Conservation (phyloP, 2,888 invertebrate genomes). For the Ischnus inquisitorius region DNA sequence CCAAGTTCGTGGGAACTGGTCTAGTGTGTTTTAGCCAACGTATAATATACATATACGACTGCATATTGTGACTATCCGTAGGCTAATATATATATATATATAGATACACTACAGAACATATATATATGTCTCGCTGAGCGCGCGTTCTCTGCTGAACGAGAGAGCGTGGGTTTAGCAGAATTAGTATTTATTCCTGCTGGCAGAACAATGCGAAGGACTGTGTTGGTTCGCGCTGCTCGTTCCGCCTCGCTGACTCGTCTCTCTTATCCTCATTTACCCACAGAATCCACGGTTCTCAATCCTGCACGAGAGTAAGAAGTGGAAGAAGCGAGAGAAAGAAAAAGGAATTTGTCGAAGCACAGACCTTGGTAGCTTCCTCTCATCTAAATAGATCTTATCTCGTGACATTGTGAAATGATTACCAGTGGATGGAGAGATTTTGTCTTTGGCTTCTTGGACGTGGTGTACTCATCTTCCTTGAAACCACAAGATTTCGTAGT, state of each 20-base stretch:
- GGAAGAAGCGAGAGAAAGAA: slow-evolving; percentile 32
- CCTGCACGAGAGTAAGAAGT: slow-evolving; percentile 16
- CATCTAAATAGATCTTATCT: slow-evolving; percentile 63
- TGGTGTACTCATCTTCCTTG: not conserved
- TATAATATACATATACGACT: slow-evolving; percentile 24
- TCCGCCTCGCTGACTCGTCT: slow-evolving; percentile 80
- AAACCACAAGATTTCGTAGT: not conserved
- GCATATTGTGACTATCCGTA: slow-evolving; percentile 51
- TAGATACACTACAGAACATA: slow-evolving; percentile 38
- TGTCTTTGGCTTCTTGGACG: not conserved
- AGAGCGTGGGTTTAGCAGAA: slow-evolving; percentile 79
- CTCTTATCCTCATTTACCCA: slow-evolving; percentile 60
- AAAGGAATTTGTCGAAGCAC: slow-evolving; percentile 49
- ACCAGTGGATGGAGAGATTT: slow-evolving; percentile 31
- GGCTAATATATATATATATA: slow-evolving; percentile 13
- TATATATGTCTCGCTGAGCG: slow-evolving; percentile 43
- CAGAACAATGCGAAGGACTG: slow-evolving; percentile 83
- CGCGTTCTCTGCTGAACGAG: slow-evolving; percentile 41
- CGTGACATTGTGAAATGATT: slow-evolving; percentile 55
- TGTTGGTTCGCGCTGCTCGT: slow-evolving; percentile 77
- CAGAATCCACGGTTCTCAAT: slow-evolving; percentile 61
- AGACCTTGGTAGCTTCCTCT: slow-evolving; percentile 67
- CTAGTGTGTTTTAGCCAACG: slow-evolving; percentile 77
- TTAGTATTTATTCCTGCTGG: slow-evolving; percentile 81
- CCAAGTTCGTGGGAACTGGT: slow-evolving; percentile 83